Evolutionary conservation across 2,888 invertebrate species (phyloP).

Genomic region (Imbricaverruca yamaguchii): DNA sequence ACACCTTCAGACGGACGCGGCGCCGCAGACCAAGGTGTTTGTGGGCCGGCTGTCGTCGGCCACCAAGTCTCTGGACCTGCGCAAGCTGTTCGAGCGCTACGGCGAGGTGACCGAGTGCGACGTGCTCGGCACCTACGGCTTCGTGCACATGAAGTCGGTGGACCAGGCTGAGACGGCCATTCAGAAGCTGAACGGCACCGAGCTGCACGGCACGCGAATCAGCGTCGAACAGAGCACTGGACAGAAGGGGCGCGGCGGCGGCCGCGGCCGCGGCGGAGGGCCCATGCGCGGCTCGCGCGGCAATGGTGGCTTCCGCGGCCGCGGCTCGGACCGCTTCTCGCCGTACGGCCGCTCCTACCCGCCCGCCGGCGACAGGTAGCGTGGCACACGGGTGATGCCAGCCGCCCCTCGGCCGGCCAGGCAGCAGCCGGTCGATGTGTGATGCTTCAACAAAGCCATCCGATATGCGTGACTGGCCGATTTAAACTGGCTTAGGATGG

Average conservation of each 20-base stretch:
- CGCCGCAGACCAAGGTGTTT: conserved; percentile 75
- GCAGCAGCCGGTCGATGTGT: no score
- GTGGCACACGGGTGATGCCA: no score
- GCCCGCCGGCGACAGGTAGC: neutral
- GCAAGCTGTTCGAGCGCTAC: conserved; percentile 73
- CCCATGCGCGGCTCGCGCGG: conserved; percentile 6
- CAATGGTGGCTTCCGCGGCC: neutral
- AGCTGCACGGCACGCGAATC: conserved; percentile 74
- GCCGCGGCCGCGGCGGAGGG: neutral
- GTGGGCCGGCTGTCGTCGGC: conserved; percentile 84
- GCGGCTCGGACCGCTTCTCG: conserved; percentile 14
- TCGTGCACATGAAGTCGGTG: conserved; percentile 79
- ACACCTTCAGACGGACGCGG: neutral
- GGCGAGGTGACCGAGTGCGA: conserved; percentile 88
- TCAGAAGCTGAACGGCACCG: conserved; percentile 66
- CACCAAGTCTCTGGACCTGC: conserved; percentile 71
- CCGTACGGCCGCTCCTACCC: conserved; percentile 22
- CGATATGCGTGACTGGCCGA: no score
- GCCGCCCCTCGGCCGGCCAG: no score
- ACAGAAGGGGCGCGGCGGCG: conserved; percentile 4
- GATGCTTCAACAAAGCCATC: no score
- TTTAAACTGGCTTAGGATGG: no score
- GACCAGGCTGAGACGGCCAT: conserved; percentile 76
- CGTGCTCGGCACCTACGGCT: conserved; percentile 88
- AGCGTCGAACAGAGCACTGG: conserved; percentile 57